Conservation (phyloP, 2,797 vertebrate species). For the Sylvia borin region DNA sequence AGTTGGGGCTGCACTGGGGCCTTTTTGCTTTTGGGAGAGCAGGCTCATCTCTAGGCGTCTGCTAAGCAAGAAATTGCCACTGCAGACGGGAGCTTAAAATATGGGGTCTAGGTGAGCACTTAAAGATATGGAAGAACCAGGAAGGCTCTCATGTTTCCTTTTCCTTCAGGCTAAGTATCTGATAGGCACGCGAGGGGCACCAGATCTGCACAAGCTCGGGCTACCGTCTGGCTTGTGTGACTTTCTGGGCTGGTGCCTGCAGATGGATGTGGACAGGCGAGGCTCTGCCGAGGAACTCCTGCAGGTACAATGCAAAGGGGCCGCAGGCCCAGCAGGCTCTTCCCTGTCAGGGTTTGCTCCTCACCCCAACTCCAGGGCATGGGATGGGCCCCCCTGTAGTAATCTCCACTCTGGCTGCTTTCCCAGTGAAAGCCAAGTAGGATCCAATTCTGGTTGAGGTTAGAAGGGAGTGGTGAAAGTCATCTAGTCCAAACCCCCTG, state of each 20-base stretch:
- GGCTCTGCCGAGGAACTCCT: background rate
- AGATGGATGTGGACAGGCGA: background rate
- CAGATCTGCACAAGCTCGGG: background rate
- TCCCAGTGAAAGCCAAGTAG: no score
- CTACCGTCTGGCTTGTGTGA: background rate
- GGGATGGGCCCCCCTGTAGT: rapidly evolving
- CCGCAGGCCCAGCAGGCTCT: background rate
- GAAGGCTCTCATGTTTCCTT: background rate
- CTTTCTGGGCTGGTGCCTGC: background rate
- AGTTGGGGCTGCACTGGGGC: background rate
- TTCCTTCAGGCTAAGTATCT: background rate
- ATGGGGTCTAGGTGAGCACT: rapidly evolving
- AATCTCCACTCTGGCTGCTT: background rate
- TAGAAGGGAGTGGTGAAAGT: no score
- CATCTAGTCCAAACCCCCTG: no score
- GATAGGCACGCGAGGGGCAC: background rate
- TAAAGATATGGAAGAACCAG: background rate
- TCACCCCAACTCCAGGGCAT: background rate
- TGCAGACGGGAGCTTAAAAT: background rate
- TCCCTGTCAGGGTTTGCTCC: background rate
- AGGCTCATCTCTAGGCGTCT: background rate
- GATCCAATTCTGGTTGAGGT: no score
- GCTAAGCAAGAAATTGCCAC: background rate
- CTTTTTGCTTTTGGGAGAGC: background rate
- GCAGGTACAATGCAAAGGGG: background rate